Percentiles rank a stretch among this genome's conserved stretches.
Conservation (phyloP, 2,888 invertebrate genomes). For the Melanargia galathea region DNA sequence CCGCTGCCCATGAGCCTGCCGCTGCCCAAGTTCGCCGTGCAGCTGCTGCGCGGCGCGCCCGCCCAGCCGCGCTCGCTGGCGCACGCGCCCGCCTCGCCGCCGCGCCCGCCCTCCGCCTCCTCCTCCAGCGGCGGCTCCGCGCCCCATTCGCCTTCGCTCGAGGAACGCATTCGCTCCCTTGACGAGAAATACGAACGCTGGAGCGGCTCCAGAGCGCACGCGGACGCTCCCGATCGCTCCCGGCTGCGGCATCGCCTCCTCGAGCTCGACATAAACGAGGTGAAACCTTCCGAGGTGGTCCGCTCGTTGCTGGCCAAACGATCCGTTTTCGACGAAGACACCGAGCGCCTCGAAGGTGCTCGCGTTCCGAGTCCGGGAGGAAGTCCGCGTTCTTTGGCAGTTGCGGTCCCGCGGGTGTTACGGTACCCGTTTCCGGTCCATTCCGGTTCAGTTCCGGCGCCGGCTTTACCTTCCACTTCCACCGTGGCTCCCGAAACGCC, state of each 20-base stretch:
- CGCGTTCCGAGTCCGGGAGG: slow-evolving; percentile 86
- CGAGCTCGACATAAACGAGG: slow-evolving; percentile 89
- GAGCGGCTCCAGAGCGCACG: slow-evolving; percentile 85
- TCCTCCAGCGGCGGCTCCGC: slow-evolving; percentile 88
- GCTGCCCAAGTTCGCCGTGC: slow-evolving; percentile 93
- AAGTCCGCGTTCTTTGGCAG: slow-evolving; percentile 72
- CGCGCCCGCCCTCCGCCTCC: slow-evolving; percentile 86
- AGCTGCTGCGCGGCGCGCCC: slow-evolving; percentile 81
- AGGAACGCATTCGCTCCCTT: slow-evolving; percentile 94
- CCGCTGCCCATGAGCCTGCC: slow-evolving; percentile 91
- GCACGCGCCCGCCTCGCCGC: slow-evolving; percentile 84
- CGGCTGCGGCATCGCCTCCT: slow-evolving; percentile 88
- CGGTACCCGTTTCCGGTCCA: slow-evolving; percentile 84
- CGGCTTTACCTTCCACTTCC: slow-evolving; percentile 42
- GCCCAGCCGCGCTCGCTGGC: slow-evolving; percentile 75
- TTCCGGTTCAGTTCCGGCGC: slow-evolving; percentile 61
- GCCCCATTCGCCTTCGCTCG: slow-evolving; percentile 89
- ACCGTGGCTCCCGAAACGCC: slow-evolving; percentile 52
- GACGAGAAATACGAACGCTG: slow-evolving; percentile 97
- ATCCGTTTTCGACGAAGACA: slow-evolving; percentile 98
- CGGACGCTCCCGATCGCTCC: slow-evolving; percentile 82
- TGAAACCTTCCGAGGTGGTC: slow-evolving; percentile 96
- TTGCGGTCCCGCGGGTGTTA: slow-evolving; percentile 43
- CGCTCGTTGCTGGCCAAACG: slow-evolving; percentile 95
- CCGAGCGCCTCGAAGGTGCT: slow-evolving; percentile 94